Percentiles rank a stretch among this genome's conserved stretches.
phyloP scores from a whole-genome alignment of 2,888 invertebrate species.

The Panzeria rudis region DNA sequence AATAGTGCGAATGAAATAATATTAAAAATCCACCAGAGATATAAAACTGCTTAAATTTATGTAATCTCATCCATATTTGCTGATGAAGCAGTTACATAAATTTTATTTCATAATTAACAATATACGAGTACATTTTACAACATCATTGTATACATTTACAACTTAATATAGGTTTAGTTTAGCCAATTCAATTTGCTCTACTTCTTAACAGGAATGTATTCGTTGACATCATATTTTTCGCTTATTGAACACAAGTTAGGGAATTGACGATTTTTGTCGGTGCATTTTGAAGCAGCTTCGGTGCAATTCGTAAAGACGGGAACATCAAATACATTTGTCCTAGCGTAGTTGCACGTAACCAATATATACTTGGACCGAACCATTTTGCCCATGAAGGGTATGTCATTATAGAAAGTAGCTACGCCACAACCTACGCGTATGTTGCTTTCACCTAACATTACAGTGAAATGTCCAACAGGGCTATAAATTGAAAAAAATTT shows the following conservation, averaged over 20 bases:
- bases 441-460: slow-evolving; percentile 79
- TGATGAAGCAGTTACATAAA: too few species aligned
- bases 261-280: neutral
- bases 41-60: too few species aligned
- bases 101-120: neutral
- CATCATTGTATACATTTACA: too few species aligned
- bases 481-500: neutral
- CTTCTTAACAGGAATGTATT: neutral
- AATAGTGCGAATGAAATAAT: too few species aligned
- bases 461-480: slow-evolving; percentile 79
- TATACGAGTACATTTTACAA: neutral
- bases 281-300: neutral
- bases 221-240: neutral
- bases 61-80: too few species aligned
- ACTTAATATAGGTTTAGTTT: too few species aligned
- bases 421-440: slow-evolving; percentile 81
- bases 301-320: neutral
- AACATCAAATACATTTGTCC: neutral
- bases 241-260: neutral
- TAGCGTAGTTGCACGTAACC: neutral
- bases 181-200: neutral
- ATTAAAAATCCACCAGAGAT: too few species aligned
- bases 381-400: neutral
- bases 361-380: neutral
- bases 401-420: slow-evolving; percentile 71